Evolutionary conservation across 2,113 vertebrate species (phyloP), one percentile per base, ranked within the genome.

Genomic region (Orycteropus afer): DNA sequence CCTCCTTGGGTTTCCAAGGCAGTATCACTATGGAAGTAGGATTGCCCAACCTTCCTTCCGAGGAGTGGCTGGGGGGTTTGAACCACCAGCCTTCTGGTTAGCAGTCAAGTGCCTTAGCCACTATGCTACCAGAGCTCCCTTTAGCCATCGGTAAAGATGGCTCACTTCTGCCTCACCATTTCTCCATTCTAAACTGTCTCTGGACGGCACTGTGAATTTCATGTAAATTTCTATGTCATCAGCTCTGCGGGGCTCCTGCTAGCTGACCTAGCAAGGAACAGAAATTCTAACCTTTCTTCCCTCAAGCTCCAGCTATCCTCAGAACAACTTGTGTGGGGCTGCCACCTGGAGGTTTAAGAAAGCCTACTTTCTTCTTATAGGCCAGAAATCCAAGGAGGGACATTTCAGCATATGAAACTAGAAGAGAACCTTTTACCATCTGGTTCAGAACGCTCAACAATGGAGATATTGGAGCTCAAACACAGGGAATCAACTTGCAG

Each of bases 291-390:
- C n/a, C 45, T 63, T 49, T 37, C 32, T 91, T 55, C 18, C n/a
- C 78, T 47, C 5, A 4, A 20, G 17, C 18, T 2, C 4, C 42
- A 3, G 17, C 82, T 67, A 7, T 57, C 40, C 34, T 86, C 14
- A 10, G 25, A 77, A 95, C 63, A 73, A 15, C 81, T 82, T 77
- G 92, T 91, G 34, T 93, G 59, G 83, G 57, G 40, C 91, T 95
- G 97, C 93, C 95, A 92, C 59, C 96, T 96, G 89, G 93, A 97
- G 96, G 95, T 71, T 57, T 77, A n/a, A 76, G 79, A 76, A 59
- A 91, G 63, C 23, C 32, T 86, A 9, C 57, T 71, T 59, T 49
- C 53, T 80, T 77, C 79, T 84, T 32, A 22, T 51, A 29, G 11
- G 20, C 17, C 5, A 22, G 20, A 82, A 32, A 59, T 78, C 65